These are phyloP conservation scores for Bugula neritina DNA, from an alignment of 2,888 invertebrate genomes.

Conservation along the genomic window DNA sequence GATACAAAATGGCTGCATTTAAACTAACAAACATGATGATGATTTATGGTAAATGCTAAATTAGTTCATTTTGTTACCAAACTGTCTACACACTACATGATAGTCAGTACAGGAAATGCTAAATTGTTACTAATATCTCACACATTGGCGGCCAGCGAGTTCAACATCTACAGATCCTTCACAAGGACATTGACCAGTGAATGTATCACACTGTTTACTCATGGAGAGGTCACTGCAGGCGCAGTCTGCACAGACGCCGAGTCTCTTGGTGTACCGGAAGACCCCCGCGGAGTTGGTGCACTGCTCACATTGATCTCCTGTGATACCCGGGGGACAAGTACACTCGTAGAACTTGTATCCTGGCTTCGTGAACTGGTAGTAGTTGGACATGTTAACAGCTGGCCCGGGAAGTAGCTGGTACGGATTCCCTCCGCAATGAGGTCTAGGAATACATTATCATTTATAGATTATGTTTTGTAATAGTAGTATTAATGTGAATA, in stretches of 20 bases:
- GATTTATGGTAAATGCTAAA: not conserved
- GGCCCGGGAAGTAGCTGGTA: not conserved
- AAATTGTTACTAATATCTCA: not conserved
- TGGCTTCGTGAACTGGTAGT: not conserved
- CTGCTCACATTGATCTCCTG: constrained; percentile 7
- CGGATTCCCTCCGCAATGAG: not conserved
- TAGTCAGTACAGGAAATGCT: not conserved
- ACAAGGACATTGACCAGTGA: constrained; percentile 14
- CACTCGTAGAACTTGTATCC: not conserved
- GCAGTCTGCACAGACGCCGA: not conserved
- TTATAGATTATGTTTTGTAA: no score
- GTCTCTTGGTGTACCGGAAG: not conserved
- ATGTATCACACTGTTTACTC: not conserved
- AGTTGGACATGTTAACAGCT: not conserved
- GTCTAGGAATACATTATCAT: not conserved
- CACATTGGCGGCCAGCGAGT: constrained; percentile 11
- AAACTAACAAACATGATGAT: not conserved
- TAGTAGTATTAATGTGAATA: no score
- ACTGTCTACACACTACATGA: not conserved
- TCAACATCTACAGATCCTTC: not conserved
- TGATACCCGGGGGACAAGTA: constrained; percentile 6
- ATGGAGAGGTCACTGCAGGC: not conserved
- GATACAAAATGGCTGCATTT: not conserved
- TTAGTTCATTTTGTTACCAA: not conserved
- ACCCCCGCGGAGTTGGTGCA: not conserved